Percentiles rank a stretch among this genome's conserved stretches.
Evolutionary conservation across 2,888 invertebrate genomes (phyloP).

Genomic region (Cantharis nigra): DNA sequence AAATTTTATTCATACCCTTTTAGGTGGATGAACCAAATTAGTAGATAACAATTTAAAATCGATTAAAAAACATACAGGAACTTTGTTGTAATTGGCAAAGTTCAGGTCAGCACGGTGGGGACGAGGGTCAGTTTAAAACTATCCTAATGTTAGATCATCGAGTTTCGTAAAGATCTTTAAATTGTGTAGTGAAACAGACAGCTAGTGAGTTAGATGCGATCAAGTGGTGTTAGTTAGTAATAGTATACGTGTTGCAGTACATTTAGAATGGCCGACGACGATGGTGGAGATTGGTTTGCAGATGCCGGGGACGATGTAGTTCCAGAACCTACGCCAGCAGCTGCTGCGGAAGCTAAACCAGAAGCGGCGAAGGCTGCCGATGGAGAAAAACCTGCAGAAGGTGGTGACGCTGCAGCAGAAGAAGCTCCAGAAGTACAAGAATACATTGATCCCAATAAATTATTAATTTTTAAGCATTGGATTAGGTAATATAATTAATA

Average conservation of each 20-base stretch:
- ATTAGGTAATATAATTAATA: conserved; percentile 63
- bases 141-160: conserved; percentile 46
- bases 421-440: conserved; percentile 48
- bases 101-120: conserved; percentile 45
- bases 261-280: conserved; percentile 38
- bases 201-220: conserved; percentile 10
- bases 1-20: background rate
- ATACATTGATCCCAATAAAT: conserved; percentile 65
- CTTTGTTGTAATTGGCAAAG: conserved; percentile 48
- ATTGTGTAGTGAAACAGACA: conserved; percentile 28
- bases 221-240: conserved; percentile 6
- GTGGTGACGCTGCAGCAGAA: conserved; percentile 56
- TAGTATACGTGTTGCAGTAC: background rate
- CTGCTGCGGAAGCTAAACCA: conserved; percentile 41
- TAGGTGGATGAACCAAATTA: background rate
- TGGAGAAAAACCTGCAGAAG: conserved; percentile 50
- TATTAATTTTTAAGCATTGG: conserved; percentile 81
- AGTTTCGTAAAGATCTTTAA: conserved; percentile 40
- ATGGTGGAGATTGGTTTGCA: conserved; percentile 44
- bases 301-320: conserved; percentile 35
- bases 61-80: conserved; percentile 36
- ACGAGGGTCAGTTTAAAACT: conserved; percentile 48
- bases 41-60: conserved; percentile 16
- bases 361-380: conserved; percentile 42
- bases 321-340: conserved; percentile 36